Conservation (phyloP, 92 coral and sea anemone species). For the Epizoanthus illoricatus region DNA sequence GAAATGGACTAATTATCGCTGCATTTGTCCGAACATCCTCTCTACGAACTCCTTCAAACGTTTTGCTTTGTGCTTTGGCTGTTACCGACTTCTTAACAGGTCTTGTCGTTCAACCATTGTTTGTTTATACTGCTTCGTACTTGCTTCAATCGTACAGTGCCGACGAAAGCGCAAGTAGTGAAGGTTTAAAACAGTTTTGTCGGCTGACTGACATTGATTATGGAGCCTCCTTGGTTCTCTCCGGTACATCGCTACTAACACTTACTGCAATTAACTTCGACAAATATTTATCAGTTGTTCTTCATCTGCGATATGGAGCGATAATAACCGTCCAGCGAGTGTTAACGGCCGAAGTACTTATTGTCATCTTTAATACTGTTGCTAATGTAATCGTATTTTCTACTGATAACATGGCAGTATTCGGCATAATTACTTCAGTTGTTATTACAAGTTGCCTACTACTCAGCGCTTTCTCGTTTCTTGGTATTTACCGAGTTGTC, state of each 20-base stretch:
- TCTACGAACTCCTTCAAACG: neutral
- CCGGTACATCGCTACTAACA: neutral
- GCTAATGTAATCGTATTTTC: neutral
- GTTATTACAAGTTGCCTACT: neutral
- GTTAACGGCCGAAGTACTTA: neutral
- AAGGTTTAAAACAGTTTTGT: neutral
- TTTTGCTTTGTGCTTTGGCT: neutral
- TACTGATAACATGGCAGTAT: neutral
- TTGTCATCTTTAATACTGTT: neutral
- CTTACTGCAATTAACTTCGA: too few relatives aligned
- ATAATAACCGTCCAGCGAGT: neutral
- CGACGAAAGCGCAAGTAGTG: neutral
- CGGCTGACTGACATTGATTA: neutral
- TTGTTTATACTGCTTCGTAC: neutral
- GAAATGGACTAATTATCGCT: neutral
- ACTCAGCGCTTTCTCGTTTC: neutral
- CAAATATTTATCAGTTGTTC: too few relatives aligned
- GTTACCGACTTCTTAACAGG: neutral
- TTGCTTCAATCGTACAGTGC: neutral
- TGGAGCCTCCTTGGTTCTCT: neutral
- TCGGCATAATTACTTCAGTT: neutral
- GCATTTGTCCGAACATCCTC: neutral
- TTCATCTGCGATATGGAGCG: neutral
- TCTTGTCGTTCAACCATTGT: neutral
- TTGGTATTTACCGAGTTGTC: slow-evolving; percentile 14